Evolutionary conservation across 2,797 vertebrate genomes (phyloP).

Genomic region (Gymnocypris eckloni): DNA sequence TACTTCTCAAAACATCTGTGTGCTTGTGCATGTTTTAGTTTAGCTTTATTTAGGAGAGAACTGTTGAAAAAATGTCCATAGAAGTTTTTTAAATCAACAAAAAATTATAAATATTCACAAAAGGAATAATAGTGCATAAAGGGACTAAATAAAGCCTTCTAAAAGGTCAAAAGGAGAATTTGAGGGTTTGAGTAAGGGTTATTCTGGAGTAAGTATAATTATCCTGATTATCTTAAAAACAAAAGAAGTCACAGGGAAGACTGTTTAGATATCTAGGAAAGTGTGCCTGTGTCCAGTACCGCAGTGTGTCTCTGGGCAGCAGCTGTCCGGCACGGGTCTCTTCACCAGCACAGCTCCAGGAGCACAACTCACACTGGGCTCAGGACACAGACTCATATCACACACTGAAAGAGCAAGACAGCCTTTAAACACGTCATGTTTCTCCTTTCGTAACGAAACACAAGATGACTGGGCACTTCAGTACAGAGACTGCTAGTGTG

Average conservation of each 20-base stretch:
- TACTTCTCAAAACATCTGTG: not conserved
- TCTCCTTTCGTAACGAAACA: not conserved
- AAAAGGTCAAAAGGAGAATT: slow-evolving; percentile 1
- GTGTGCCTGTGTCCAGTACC: slow-evolving; percentile 76
- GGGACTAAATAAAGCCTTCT: not conserved
- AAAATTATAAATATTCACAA: not conserved
- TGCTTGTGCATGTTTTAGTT: not conserved
- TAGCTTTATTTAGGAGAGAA: not conserved
- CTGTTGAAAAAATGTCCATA: not conserved
- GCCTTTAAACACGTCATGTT: not conserved
- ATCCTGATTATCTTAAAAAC: slow-evolving; percentile 5
- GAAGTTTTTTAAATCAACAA: not conserved
- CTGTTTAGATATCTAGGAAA: slow-evolving; percentile 27
- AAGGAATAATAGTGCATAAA: not conserved
- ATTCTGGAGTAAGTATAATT: slow-evolving; percentile 9
- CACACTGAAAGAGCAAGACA: slow-evolving; percentile 82
- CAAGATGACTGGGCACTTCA: not conserved
- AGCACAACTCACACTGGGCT: slow-evolving; percentile 82
- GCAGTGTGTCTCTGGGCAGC: slow-evolving; percentile 90
- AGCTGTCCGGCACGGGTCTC: slow-evolving; percentile 79
- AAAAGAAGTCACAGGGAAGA: not conserved
- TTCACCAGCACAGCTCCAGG: slow-evolving; percentile 84
- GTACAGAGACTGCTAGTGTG: not conserved
- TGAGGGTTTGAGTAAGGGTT: not conserved
- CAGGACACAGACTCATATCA: slow-evolving; percentile 87